These are phyloP conservation scores for Porites lutea DNA, from an alignment of 64 coral and sea anemone species.

Conservation along the genomic window DNA sequence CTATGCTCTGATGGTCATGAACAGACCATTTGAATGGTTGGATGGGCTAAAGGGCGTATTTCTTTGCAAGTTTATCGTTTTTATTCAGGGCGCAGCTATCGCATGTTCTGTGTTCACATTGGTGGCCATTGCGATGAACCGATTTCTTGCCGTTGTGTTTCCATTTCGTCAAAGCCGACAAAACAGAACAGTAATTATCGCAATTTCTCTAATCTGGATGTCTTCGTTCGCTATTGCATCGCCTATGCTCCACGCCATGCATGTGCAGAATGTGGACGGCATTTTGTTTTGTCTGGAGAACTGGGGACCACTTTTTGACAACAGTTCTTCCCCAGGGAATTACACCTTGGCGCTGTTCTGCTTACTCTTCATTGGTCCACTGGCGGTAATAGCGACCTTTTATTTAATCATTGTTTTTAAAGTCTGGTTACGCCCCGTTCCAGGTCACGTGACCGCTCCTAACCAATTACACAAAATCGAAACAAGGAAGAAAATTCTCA, in stretches of 20 bases:
- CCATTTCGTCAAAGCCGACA: not conserved
- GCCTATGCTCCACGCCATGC: conserved; percentile 59
- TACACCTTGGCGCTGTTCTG: conserved; percentile 40
- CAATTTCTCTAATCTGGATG: conserved; percentile 55
- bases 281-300: conserved; percentile 6
- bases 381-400: conserved; percentile 21
- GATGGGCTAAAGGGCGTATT: conserved; percentile 62
- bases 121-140: conserved; percentile 64
- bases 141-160: conserved; percentile 69
- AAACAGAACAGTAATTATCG: not conserved
- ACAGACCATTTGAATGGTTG: conserved; percentile 73
- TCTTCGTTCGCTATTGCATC: conserved; percentile 21
- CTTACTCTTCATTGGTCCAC: conserved; percentile 31
- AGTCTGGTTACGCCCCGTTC: conserved; percentile 61
- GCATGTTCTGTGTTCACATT: conserved; percentile 76
- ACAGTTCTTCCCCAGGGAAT: conserved; percentile 13
- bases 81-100: conserved; percentile 80
- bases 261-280: not conserved
- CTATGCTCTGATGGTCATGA: conserved; percentile 67
- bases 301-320: conserved; percentile 38
- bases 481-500: conserved; percentile 64
- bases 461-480: conserved; percentile 53
- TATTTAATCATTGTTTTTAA: conserved; percentile 44
- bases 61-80: conserved; percentile 81
- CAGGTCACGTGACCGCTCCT: conserved; percentile 61